These are phyloP conservation scores for Noctua janthe DNA, from an alignment of 2,888 invertebrate species.

Conservation along the genomic window DNA sequence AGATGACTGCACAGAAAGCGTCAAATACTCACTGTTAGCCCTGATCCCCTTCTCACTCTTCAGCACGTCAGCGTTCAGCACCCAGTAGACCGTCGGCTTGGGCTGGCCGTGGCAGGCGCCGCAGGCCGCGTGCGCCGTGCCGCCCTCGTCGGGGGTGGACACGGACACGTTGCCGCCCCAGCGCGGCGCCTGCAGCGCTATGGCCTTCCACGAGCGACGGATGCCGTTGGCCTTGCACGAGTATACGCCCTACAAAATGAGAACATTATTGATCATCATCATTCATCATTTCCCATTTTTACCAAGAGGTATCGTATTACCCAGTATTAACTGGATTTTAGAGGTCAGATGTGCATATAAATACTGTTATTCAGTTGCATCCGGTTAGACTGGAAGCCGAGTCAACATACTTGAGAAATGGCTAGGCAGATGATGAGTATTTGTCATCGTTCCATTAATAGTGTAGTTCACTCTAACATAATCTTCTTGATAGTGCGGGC, in stretches of 20 bases:
- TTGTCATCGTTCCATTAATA: too few relatives aligned
- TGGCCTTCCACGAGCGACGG: slow-evolving; percentile 85
- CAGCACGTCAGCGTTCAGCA: slow-evolving; percentile 95
- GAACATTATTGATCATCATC: not conserved
- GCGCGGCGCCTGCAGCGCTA: slow-evolving; percentile 84
- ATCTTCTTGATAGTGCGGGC: too few relatives aligned
- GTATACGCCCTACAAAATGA: slow-evolving; percentile 91
- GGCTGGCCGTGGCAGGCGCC: slow-evolving; percentile 94
- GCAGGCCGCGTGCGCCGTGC: slow-evolving; percentile 81
- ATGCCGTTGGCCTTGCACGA: slow-evolving; percentile 93
- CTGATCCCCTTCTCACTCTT: slow-evolving; percentile 80
- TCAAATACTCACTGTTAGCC: slow-evolving; percentile 77
- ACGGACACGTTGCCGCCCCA: slow-evolving; percentile 89
- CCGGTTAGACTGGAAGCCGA: too few relatives aligned
- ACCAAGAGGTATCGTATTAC: too few relatives aligned
- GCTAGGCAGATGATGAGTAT: too few relatives aligned
- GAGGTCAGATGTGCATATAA: too few relatives aligned
- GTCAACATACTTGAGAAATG: too few relatives aligned
- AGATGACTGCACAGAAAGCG: not conserved
- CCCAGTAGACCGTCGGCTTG: slow-evolving; percentile 94
- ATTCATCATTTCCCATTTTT: too few relatives aligned
- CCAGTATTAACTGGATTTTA: too few relatives aligned
- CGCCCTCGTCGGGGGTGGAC: slow-evolving; percentile 89
- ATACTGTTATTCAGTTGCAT: too few relatives aligned
- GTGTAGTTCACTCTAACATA: too few relatives aligned